Evolutionary conservation across 2,888 invertebrate genomes (phyloP), one percentile per base, ranked within the genome.

Genomic region (Ferdinandea cuprea): DNA sequence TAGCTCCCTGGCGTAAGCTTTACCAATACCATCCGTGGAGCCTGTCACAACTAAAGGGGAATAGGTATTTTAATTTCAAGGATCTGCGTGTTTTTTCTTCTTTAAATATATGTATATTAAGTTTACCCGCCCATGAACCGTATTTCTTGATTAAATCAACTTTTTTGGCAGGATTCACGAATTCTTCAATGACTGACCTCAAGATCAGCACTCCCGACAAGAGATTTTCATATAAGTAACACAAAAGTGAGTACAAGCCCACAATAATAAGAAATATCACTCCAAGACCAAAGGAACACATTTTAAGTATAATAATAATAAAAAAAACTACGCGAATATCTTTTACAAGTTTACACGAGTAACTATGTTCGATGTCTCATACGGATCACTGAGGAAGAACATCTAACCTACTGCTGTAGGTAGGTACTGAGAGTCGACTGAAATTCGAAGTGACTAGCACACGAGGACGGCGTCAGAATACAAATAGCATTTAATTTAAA

Each of bases 81-180:
- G 1, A 3, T 8, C 30, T 35, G 32, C 11, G 46, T n/a, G n/a
- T n/a, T n/a, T n/a, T n/a, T n/a, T n/a, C n/a, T n/a, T n/a, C n/a
- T n/a, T n/a, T n/a, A n/a, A n/a, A n/a, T n/a, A n/a, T n/a, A n/a
- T n/a, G n/a, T n/a, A n/a, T n/a, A n/a, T n/a, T n/a, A n/a, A n/a
- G n/a, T n/a, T n/a, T n/a, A 96, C 96, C 95, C 86, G 97, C 97
- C 97, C 97, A 97, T 42, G 93, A 91, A 85, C 97, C 97, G 89
- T 93, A 97, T 87, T 93, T 94, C 88, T 93, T 92, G 32, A 91
- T 90, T 52, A 95, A 88, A 32, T 92, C 90, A 86, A 91, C 90
- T 86, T 92, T 93, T 88, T 93, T 92, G 79, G 91, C 86, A 19
- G 93, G 92, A 85, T 93, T 88, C 87, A 94, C 92, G 85, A 92